Conservation (phyloP, 2,113 vertebrate species). For the Macaca mulatta region DNA sequence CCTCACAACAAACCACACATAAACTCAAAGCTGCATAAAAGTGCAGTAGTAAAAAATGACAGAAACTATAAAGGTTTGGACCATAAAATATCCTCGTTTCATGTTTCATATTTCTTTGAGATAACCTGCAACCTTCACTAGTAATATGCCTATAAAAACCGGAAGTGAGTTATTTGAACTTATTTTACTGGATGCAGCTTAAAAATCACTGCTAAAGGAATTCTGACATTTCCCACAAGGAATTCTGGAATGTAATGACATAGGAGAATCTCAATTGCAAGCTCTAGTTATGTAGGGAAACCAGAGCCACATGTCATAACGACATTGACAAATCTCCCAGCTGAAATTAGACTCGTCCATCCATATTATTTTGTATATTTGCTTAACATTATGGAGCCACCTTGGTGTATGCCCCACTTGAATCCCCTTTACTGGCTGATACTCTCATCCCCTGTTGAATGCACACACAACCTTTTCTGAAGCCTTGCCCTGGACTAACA, state of each 20-base stretch:
- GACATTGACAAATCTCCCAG: neutral
- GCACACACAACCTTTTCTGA: neutral
- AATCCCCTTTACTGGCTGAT: neutral
- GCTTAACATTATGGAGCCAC: neutral
- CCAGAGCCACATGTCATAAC: neutral
- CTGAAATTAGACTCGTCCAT: neutral
- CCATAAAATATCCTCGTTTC: constrained; percentile 66
- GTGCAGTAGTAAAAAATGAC: constrained; percentile 61
- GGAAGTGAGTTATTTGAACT: constrained; percentile 69
- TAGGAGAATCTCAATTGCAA: neutral
- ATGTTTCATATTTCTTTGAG: constrained; percentile 63
- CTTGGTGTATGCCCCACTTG: neutral
- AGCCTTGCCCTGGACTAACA: neutral
- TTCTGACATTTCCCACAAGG: constrained; percentile 25
- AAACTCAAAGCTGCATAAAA: constrained; percentile 67
- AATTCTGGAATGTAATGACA: constrained; percentile 23
- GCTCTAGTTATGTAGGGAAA: neutral
- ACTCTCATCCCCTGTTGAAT: neutral
- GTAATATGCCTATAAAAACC: constrained; percentile 63
- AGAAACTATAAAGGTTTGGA: constrained; percentile 56
- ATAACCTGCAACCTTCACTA: constrained; percentile 59
- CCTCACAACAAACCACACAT: constrained; percentile 55
- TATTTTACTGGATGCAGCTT: constrained; percentile 51
- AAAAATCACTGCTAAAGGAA: constrained; percentile 49
- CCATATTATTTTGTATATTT: neutral